Evolutionary conservation across 2,113 vertebrate species (phyloP).

Genomic region (Sander lucioperca): DNA sequence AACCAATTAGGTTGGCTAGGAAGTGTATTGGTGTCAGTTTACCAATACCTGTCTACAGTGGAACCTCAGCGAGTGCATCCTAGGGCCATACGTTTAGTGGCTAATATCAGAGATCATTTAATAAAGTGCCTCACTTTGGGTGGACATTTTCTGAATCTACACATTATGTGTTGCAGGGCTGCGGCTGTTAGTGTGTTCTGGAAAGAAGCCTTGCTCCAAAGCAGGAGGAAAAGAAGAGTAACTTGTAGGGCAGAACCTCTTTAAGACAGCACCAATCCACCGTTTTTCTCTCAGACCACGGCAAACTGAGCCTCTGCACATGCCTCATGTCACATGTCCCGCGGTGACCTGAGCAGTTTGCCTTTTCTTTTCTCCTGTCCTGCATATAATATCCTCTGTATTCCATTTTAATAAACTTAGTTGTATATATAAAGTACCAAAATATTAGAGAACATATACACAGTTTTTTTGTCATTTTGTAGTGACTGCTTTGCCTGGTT

Average conservation of each 20-base stretch:
- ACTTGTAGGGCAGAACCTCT: conserved; percentile 65
- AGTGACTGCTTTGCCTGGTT: conserved; percentile 86
- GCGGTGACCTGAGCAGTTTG: conserved; percentile 77
- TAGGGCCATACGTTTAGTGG: conserved; percentile 61
- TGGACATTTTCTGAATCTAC: conserved; percentile 46
- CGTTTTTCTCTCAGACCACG: conserved; percentile 63
- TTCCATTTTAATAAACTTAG: conserved; percentile 94
- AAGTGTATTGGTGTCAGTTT: conserved; percentile 22
- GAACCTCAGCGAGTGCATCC: conserved; percentile 32
- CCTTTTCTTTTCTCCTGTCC: conserved; percentile 69
- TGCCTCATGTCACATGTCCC: conserved; percentile 79
- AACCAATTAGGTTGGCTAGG: conserved; percentile 28
- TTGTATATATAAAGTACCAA: conserved; percentile 94
- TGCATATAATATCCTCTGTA: conserved; percentile 88
- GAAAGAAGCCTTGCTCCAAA: conserved; percentile 70
- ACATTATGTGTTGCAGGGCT: conserved; percentile 36
- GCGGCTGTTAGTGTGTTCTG: conserved; percentile 62
- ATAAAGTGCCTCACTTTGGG: conserved; percentile 72
- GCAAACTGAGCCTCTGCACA: conserved; percentile 69
- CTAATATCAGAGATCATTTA: conserved; percentile 48
- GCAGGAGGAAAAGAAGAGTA: conserved; percentile 73
- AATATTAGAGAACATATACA: conserved; percentile 94
- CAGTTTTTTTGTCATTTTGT: conserved; percentile 86
- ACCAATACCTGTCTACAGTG: conserved; percentile 37
- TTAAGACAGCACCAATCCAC: conserved; percentile 80